Evolutionary conservation across 2,113 vertebrate species (phyloP).

Genomic region (Pteronura brasiliensis): DNA sequence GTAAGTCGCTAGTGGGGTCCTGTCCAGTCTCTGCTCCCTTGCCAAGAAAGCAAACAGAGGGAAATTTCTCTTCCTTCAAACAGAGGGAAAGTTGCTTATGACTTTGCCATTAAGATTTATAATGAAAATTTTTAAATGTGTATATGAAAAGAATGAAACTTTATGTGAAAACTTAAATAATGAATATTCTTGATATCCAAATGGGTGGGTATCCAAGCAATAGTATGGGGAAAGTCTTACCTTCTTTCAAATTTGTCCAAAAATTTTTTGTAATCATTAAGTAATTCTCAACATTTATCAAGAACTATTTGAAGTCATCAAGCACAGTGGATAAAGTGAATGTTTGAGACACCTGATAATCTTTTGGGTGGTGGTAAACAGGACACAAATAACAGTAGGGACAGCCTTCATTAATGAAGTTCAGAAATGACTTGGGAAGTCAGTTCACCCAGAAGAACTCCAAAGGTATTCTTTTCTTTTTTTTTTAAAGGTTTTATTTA

Average conservation of each 20-base stretch:
- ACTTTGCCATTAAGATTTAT: not conserved
- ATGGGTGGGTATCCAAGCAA: not conserved
- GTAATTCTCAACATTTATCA: not conserved
- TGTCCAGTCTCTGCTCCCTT: not conserved
- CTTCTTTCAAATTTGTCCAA: not conserved
- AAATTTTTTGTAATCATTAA: not conserved
- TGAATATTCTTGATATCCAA: not conserved
- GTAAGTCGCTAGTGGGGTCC: not conserved
- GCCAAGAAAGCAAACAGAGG: not conserved
- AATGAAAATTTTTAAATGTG: not conserved
- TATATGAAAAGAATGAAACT: not conserved
- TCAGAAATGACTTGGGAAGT: not conserved
- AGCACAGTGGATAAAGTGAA: not conserved
- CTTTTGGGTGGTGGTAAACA: not conserved
- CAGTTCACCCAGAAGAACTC: not conserved
- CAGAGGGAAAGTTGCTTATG: not conserved
- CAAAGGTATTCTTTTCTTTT: not conserved
- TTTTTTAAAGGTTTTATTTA: no score
- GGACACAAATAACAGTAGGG: not conserved
- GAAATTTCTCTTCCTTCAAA: not conserved
- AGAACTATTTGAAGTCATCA: constrained; percentile 27
- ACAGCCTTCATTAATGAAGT: not conserved
- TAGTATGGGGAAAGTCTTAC: not conserved
- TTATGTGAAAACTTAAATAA: not conserved
- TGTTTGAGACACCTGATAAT: not conserved